Evolutionary conservation across 2,797 vertebrate species (phyloP).

Genomic region (Muscicapa comitata): DNA sequence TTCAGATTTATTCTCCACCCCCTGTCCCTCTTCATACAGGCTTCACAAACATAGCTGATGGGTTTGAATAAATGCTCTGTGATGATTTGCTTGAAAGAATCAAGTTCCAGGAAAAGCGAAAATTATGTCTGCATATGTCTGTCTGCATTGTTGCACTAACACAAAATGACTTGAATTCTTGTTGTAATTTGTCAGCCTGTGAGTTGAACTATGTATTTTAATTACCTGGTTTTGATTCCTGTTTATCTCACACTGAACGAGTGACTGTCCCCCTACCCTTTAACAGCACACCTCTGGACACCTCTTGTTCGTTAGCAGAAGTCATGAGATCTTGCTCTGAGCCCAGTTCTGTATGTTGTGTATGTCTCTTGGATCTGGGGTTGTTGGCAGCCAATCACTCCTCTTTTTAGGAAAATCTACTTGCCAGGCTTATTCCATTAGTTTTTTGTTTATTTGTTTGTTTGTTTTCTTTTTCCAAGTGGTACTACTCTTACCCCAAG

Average conservation of each 20-base stretch:
- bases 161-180: not conserved
- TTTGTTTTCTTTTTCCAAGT: not conserved
- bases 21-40: not conserved
- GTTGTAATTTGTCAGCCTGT: not conserved
- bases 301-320: not conserved
- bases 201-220: not conserved
- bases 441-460: not conserved
- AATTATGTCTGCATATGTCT: not conserved
- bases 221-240: not conserved
- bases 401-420: not conserved
- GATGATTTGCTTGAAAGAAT: not conserved
- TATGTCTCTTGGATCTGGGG: not conserved
- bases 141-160: not conserved
- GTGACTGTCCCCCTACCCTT: not conserved
- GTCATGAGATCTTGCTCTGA: not conserved
- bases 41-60: not conserved
- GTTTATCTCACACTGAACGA: not conserved
- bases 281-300: not conserved
- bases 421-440: not conserved
- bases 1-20: not conserved
- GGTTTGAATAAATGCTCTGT: not conserved
- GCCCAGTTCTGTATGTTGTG: not conserved
- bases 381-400: not conserved
- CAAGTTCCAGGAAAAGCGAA: accelerated
- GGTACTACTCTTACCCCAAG: not conserved